Evolutionary conservation across 2,888 invertebrate species (phyloP), one percentile per base, ranked within the genome.

Genomic region (Molanna angustata): DNA sequence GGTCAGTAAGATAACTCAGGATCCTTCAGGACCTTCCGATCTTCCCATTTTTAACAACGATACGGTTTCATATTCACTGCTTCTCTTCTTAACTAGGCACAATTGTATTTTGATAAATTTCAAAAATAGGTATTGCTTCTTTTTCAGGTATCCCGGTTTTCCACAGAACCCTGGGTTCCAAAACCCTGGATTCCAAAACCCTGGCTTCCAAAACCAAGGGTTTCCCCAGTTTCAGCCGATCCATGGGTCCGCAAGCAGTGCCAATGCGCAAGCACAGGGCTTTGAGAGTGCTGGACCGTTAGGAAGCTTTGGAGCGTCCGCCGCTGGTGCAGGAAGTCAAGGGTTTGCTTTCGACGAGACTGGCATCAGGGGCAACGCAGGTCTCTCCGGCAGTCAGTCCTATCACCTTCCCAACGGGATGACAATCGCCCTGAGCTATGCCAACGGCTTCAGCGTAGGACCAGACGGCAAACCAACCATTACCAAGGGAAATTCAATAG

Each of bases 361-460:
- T 18, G 64, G 64, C 11, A 50, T 62, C 16, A 18, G 47, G 6
- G 62, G 54, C 39, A 59, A 49, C 19, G 72, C 68, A 1, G 71
- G 69, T 3, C 66, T 69, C 27, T 68, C 72, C 1, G 65, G 65
- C 11, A 68, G 66, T 42, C 73, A 72, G 59, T 64, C 64, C 2
- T 74, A 67, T 47, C 62, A 61, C 2, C 61, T 74, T 17, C 72
- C 72, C 19, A 69, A 70, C 59, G 73, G 73, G 4, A 66, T 73
- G 49, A 66, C 66, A 2, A 60, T 74, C 1, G 70, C 69, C 52
- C 65, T 75, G 21, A 64, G 68, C 2, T 67, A 66, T 41, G 64
- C 68, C 2, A 70, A 69, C 52, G 68, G 64, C 40, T 70, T 70
- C 58, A 64, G 68, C 27, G 64, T 66, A 40, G 67, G 59, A 6